phyloP scores from a whole-genome alignment of 2,113 vertebrate species.

The Carettochelys insculpta region DNA sequence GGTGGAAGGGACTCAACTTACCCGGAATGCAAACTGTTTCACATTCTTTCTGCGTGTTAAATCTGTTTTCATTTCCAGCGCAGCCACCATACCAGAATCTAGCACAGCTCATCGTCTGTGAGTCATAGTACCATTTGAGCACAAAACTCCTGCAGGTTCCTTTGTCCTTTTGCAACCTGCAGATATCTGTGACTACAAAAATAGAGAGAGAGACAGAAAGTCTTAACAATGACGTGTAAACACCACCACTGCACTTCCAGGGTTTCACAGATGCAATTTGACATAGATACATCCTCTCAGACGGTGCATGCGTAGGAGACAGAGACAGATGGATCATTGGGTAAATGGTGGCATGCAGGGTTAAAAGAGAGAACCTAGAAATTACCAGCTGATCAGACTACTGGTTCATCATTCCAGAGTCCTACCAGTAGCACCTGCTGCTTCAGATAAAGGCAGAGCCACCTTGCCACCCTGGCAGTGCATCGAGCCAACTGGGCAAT shows the following conservation, averaged over 20 bases:
- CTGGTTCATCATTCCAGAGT: neutral
- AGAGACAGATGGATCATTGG: neutral
- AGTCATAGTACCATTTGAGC: constrained; percentile 89
- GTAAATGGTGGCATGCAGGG: neutral
- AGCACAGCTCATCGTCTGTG: constrained; percentile 78
- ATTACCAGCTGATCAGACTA: accelerated
- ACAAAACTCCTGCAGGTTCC: constrained; percentile 86
- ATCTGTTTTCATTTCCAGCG: constrained; percentile 91
- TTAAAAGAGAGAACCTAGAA: neutral
- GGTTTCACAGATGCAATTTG: neutral
- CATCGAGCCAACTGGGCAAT: neutral
- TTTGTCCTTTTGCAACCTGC: constrained; percentile 82
- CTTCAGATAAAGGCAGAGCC: neutral
- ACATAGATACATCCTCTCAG: neutral
- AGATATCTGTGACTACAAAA: constrained; percentile 74
- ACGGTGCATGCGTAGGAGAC: neutral
- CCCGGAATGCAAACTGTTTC: constrained; percentile 84
- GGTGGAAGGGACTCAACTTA: constrained; percentile 43
- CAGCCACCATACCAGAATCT: constrained; percentile 97
- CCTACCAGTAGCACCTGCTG: neutral
- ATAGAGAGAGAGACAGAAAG: neutral
- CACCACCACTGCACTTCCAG: neutral
- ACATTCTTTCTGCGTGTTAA: constrained; percentile 87
- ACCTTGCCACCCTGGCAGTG: no score
- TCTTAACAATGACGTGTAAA: neutral